phyloP scores from a whole-genome alignment of 1,140 invertebrate species.

The Semibalanus balanoides region DNA sequence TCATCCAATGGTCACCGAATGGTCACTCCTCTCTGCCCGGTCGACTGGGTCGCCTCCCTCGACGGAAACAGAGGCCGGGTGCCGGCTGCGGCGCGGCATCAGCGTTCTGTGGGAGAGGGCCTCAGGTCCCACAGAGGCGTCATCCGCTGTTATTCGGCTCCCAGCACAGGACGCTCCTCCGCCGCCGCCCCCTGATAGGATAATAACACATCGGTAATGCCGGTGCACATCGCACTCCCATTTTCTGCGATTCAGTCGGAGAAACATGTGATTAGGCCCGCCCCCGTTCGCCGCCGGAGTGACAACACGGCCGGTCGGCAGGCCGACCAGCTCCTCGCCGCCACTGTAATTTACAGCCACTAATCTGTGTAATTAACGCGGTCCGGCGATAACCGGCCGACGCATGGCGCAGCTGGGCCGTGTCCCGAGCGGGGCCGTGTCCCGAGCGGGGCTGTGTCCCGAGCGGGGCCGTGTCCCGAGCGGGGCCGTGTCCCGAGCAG shows the following conservation, averaged over 20 bases:
- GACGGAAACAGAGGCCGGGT: not conserved
- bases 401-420: not conserved
- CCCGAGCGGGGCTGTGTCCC: too few relatives aligned
- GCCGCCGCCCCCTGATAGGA: not conserved
- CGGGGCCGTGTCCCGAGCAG: too few relatives aligned
- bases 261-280: not conserved
- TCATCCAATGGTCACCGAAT: too few relatives aligned
- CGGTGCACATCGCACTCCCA: not conserved
- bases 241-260: not conserved
- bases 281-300: not conserved
- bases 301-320: not conserved
- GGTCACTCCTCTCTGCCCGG: too few relatives aligned
- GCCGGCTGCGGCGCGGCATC: too few relatives aligned
- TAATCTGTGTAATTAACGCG: constrained; percentile 1
- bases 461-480: too few relatives aligned
- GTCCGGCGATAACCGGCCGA: not conserved
- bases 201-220: not conserved
- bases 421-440: too few relatives aligned
- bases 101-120: too few relatives aligned
- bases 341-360: not conserved
- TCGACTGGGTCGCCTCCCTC: not conserved
- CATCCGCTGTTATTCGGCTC: not conserved
- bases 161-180: too few relatives aligned
- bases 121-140: too few relatives aligned
- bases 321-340: too few relatives aligned